A percentile compares a stretch with the other conserved stretches of the same genome.
phyloP scores from a whole-genome alignment of 2,888 invertebrate genomes.

The Bimastos eiseni region DNA sequence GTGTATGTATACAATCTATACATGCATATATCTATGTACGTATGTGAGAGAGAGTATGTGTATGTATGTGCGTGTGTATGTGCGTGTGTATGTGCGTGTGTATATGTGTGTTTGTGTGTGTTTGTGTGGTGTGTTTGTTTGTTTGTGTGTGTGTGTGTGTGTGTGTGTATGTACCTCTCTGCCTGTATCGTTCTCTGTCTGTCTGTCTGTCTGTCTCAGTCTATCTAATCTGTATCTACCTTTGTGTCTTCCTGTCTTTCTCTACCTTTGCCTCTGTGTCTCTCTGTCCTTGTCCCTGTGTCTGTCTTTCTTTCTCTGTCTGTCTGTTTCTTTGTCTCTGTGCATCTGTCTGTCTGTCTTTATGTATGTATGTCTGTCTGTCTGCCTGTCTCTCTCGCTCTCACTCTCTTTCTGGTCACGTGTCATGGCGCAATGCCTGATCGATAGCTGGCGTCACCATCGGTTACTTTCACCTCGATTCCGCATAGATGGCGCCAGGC shows the following conservation, averaged over 20 bases:
- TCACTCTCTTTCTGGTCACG: not conserved
- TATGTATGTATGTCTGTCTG: not conserved
- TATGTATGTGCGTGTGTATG: too few species aligned
- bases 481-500: not conserved
- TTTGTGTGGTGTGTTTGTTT: not conserved
- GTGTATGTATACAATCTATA: too few species aligned
- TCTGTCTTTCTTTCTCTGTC: not conserved
- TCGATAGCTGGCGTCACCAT: not conserved
- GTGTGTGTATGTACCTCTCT: not conserved
- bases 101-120: not conserved
- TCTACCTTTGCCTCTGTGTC: not conserved
- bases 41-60: too few species aligned
- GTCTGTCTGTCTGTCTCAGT: not conserved
- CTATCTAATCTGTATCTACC: not conserved
- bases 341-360: not conserved
- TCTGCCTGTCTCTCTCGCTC: not conserved
- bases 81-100: too few species aligned
- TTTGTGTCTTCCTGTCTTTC: not conserved
- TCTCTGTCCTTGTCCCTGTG: not conserved
- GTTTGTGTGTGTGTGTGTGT: not conserved
- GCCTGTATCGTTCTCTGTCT: not conserved
- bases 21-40: too few species aligned
- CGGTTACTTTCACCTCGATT: not conserved
- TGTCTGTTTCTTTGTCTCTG: not conserved
- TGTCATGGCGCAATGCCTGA: slow-evolving; percentile 1